These are phyloP conservation scores for Alectura lathami DNA, from an alignment of 2,113 vertebrate species.

Conservation along the genomic window DNA sequence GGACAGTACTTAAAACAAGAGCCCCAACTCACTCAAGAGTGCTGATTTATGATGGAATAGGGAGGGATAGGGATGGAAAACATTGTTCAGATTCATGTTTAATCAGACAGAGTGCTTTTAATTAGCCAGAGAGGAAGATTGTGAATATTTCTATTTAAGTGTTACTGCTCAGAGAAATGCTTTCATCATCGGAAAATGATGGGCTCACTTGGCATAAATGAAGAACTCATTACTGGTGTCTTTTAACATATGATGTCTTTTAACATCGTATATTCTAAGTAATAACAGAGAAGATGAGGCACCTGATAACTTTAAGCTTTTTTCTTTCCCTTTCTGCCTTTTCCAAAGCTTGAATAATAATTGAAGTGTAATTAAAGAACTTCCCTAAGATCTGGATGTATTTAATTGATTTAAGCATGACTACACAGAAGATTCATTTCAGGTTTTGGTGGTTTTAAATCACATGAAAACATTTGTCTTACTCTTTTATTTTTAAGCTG, in stretches of 20 bases:
- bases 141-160: constrained; percentile 47
- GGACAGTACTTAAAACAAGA: constrained; percentile 17
- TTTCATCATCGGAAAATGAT: constrained; percentile 59
- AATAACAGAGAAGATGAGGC: constrained; percentile 31
- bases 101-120: constrained; percentile 60
- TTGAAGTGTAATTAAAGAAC: constrained; percentile 40
- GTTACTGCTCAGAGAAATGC: constrained; percentile 50
- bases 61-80: constrained; percentile 27
- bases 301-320: constrained; percentile 6
- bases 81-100: constrained; percentile 36
- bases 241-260: constrained; percentile 25
- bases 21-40: not conserved
- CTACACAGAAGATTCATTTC: constrained; percentile 7
- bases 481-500: not conserved
- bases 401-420: constrained; percentile 54
- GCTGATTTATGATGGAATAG: constrained; percentile 11
- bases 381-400: constrained; percentile 33
- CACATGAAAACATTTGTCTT: not conserved
- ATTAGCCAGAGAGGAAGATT: constrained; percentile 37
- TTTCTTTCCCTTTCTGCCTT: not conserved
- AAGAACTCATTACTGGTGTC: constrained; percentile 50
- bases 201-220: constrained; percentile 37
- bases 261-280: constrained; percentile 2
- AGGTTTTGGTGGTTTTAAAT: constrained; percentile 5
- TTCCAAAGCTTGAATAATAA: constrained; percentile 14